phyloP scores from a whole-genome alignment of 2,888 invertebrate species.

The Eupithecia subumbrata region DNA sequence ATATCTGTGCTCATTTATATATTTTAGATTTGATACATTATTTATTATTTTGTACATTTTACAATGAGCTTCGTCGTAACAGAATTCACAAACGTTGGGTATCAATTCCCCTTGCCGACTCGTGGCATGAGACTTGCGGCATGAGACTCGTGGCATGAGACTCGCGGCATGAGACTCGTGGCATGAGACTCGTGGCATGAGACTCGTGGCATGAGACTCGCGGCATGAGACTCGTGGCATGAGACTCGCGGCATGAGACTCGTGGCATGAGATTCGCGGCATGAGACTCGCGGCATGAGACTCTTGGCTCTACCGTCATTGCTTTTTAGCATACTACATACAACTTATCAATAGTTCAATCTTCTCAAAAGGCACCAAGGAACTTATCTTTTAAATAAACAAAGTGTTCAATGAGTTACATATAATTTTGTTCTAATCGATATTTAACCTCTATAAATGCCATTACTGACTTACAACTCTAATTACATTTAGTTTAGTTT shows the following conservation, averaged over 20 bases:
- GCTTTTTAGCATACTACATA: no score
- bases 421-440: not conserved
- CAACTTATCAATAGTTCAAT: not conserved
- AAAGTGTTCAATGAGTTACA: not conserved
- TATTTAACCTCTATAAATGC: slow-evolving; percentile 34
- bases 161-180: no score
- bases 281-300: no score
- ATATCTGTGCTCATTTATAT: slow-evolving; percentile 49
- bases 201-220: no score
- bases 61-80: slow-evolving; percentile 35
- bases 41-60: slow-evolving; percentile 52
- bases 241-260: no score
- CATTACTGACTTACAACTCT: slow-evolving; percentile 33
- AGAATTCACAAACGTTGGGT: not conserved
- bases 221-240: no score
- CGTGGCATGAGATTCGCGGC: no score
- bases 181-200: no score
- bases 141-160: no score
- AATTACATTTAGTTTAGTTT: slow-evolving; percentile 26
- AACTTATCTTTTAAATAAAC: not conserved
- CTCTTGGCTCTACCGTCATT: no score
- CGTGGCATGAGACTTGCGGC: no score
- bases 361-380: not conserved
- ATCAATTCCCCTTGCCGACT: not conserved
- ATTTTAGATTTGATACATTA: slow-evolving; percentile 43